Conservation (phyloP, 2,888 invertebrate genomes). For the Drosophila birchii region DNA sequence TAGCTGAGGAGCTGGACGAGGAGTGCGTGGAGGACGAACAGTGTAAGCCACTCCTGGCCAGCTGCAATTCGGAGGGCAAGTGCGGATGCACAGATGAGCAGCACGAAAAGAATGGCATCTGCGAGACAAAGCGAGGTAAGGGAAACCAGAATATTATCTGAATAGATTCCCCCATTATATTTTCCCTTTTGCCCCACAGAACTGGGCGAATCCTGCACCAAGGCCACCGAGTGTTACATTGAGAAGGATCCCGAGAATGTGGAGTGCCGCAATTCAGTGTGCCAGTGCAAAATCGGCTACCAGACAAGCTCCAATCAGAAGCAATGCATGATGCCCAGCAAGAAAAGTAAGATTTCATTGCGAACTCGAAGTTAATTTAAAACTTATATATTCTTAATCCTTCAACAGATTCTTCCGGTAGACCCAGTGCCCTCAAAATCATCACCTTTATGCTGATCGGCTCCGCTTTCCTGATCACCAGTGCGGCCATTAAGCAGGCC, state of each 20-base stretch:
- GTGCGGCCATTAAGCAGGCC: conserved; percentile 84
- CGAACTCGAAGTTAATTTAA: not conserved
- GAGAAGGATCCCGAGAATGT: conserved; percentile 81
- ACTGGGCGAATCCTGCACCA: conserved; percentile 78
- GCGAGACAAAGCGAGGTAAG: conserved; percentile 80
- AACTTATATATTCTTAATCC: not conserved
- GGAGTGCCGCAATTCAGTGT: conserved; percentile 84
- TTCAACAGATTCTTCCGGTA: conserved; percentile 84
- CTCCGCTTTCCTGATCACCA: conserved; percentile 84
- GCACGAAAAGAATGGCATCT: conserved; percentile 80
- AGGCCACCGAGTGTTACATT: conserved; percentile 81
- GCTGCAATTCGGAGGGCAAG: conserved; percentile 77
- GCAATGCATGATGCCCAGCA: conserved; percentile 80
- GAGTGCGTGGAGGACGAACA: conserved; percentile 83
- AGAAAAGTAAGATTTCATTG: conserved; percentile 75
- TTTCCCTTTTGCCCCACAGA: conserved; percentile 51
- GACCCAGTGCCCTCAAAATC: conserved; percentile 85
- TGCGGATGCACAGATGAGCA: conserved; percentile 80
- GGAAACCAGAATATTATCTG: too few species aligned
- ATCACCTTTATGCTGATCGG: conserved; percentile 84
- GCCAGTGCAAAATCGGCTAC: conserved; percentile 83
- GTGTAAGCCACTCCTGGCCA: conserved; percentile 83
- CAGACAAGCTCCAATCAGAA: conserved; percentile 70
- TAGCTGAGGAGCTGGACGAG: conserved; percentile 81
- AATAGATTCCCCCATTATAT: not conserved